Evolutionary conservation across 1,140 invertebrate species (phyloP).

Genomic region (Drosophila bipectinata): DNA sequence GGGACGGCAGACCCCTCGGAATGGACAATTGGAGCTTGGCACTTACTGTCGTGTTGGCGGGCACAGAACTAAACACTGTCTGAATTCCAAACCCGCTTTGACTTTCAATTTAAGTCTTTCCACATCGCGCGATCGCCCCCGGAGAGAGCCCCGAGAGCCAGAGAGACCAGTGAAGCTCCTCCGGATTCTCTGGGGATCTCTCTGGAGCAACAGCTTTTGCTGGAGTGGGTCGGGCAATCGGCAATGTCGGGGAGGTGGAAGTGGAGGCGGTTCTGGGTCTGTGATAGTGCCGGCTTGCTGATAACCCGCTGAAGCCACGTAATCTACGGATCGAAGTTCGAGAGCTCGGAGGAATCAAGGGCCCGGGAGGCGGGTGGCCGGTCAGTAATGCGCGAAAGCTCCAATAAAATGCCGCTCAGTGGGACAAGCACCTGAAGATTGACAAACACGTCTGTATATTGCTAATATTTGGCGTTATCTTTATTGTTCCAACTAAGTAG

Average conservation of each 20-base stretch:
- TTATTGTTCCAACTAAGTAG: slow-evolving; percentile 33
- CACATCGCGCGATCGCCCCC: slow-evolving; percentile 55
- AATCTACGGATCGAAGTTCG: slow-evolving; percentile 49
- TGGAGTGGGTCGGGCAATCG: slow-evolving; percentile 39
- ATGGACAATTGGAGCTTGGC: slow-evolving; percentile 12
- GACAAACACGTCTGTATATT: slow-evolving; percentile 1
- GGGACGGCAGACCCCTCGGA: background rate
- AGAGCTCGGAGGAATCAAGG: slow-evolving; percentile 8
- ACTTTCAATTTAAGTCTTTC: slow-evolving; percentile 78
- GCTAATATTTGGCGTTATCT: slow-evolving; percentile 35
- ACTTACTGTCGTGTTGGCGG: slow-evolving; percentile 68
- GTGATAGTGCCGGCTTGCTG: slow-evolving; percentile 35
- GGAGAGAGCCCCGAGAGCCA: slow-evolving; percentile 1
- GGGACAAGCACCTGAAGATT: slow-evolving; percentile 29
- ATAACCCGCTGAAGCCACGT: slow-evolving; percentile 31
- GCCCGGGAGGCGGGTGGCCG: background rate
- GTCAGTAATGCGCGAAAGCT: slow-evolving; percentile 31
- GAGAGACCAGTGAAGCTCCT: slow-evolving; percentile 8
- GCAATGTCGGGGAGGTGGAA: background rate
- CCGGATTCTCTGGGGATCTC: slow-evolving; percentile 29
- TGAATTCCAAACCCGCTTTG: slow-evolving; percentile 60
- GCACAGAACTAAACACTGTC: slow-evolving; percentile 67
- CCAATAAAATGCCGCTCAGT: slow-evolving; percentile 38
- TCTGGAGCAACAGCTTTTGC: slow-evolving; percentile 23
- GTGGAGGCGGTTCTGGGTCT: background rate